Evolutionary conservation across 2,888 invertebrate genomes (phyloP).

Genomic region (Linyphia triangularis): DNA sequence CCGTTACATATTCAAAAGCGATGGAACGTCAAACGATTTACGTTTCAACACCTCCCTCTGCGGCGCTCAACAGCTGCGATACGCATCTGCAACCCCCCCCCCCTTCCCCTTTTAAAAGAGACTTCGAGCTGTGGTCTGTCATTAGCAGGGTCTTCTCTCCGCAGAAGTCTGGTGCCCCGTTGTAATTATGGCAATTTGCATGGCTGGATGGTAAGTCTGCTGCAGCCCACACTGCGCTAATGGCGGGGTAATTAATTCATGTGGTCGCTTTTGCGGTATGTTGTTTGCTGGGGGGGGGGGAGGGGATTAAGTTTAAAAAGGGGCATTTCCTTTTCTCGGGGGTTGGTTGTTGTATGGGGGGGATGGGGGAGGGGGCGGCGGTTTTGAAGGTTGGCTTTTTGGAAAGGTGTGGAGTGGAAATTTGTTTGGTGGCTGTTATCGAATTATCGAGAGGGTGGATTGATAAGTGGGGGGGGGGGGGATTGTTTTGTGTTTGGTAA

Average conservation of each 20-base stretch:
- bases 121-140: background rate
- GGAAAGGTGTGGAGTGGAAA: background rate
- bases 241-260: slow-evolving; percentile 58
- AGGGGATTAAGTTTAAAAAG: no score
- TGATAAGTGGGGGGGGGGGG: background rate
- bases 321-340: no score
- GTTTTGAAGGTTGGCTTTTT: no score
- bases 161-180: background rate
- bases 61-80: slow-evolving; percentile 52
- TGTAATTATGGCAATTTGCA: slow-evolving; percentile 73
- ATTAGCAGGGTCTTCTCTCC: slow-evolving; percentile 23
- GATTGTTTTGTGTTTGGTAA: background rate
- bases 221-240: background rate
- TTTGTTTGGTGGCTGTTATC: background rate
- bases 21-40: slow-evolving; percentile 60
- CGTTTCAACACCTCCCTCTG: slow-evolving; percentile 64
- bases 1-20: slow-evolving; percentile 71
- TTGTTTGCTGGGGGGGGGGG: background rate
- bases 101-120: background rate
- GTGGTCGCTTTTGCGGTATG: slow-evolving; percentile 43
- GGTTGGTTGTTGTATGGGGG: no score
- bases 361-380: background rate
- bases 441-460: background rate
- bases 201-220: slow-evolving; percentile 65
- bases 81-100: slow-evolving; percentile 8